Base-by-base conservation (phyloP, 2,888 invertebrate genomes). In the Mamestra brassicae region DNA sequence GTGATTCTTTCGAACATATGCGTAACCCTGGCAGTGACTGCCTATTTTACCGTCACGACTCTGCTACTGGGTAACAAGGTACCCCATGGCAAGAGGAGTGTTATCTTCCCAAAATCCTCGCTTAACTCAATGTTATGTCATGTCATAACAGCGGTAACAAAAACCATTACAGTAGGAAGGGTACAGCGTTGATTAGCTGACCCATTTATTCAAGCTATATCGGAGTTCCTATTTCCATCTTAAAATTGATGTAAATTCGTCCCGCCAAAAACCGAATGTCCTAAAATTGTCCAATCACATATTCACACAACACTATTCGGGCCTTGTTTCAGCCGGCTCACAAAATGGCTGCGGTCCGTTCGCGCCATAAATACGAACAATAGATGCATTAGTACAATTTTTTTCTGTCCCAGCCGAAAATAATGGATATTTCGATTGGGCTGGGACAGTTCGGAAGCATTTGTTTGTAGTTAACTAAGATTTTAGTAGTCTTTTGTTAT, bases 351-450 rank as follows among this genome's bases (percentile, higher is more conserved):
- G 77, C 78, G 78, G 77, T 85, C 77, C 86, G 71, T 66, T 71
- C 65, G 73, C 81, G 54, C 85, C 85, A 85, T 86, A 88, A 87
- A 87, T 83, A 81, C 86, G 87, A 85, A 91, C 91, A 91, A 91
- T 88, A 85, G 90, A 85, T 90, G 87, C 91, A 91, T 91, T 91
- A 90, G 87, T 83, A 85, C 76, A 80, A 87, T 89, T 89, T 91
- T 91, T 90, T 88, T 87, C 74, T 52, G 71, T 81, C 63, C 66
- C 70, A 38, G 34, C 70, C 78, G 26, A 78, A 85, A 85, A 78
- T 86, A 87, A 85, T 85, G 84, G 85, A 74, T 75, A 78, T 80
- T 70, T 70, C 74, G 79, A 85, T 85, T 81, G 71, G 69, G 57
- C 58, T 17, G 60, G 55, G 73, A 83, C 72, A 71, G 63, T 67